Base-by-base conservation (phyloP, 30 jellyfish, hydroid and myxozoan genomes). In the Pelagia noctiluca region DNA sequence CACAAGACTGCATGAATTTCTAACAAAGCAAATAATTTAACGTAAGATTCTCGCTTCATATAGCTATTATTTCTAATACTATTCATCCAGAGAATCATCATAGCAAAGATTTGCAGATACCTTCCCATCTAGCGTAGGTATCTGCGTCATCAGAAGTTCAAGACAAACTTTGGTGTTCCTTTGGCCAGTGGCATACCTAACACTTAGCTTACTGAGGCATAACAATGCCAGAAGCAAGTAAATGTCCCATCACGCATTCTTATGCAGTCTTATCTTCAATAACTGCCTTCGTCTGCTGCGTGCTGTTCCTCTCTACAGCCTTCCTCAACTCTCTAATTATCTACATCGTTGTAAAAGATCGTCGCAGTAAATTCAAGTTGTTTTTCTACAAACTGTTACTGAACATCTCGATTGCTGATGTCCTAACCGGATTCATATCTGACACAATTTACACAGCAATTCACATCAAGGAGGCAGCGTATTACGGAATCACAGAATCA, bases 361-460 rank as follows among this genome's bases (percentile, higher is more conserved):
- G 89, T 23, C 80, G 63, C 34, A 83, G 71, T 0, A 61, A 71
- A 42, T 83, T 83, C 87, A 61, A 60, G 61, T 50, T 34, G 54
- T 30, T 83, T 0, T 83, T 83, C 67, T 83, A 83, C 82, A 71
- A 52, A 38, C 75, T 83, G 7, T 61, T 83, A 33, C 74, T 70
- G 10, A 83, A 83, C 75, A 83, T 83, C 3, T 76, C 94, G 0
- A 63, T 83, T 46, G 69, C 87, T 1, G 94, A 83, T 29, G 84
- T 69, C 61, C 36, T 83, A 49, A 75, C 64, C 21, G 94, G 94
- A 37, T 66, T 71, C 34, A 50, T 83, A 5, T 64, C 94, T 22
- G 94, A 83, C 42, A 42, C 87, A n/a, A 34, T 76, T 7, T 36
- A 47, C 33, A 78, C 71, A 37, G 84, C 74, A 25, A 42, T 83